Evolutionary conservation across 2,113 vertebrate species (phyloP).

Genomic region (cattle (Bos taurus)): DNA sequence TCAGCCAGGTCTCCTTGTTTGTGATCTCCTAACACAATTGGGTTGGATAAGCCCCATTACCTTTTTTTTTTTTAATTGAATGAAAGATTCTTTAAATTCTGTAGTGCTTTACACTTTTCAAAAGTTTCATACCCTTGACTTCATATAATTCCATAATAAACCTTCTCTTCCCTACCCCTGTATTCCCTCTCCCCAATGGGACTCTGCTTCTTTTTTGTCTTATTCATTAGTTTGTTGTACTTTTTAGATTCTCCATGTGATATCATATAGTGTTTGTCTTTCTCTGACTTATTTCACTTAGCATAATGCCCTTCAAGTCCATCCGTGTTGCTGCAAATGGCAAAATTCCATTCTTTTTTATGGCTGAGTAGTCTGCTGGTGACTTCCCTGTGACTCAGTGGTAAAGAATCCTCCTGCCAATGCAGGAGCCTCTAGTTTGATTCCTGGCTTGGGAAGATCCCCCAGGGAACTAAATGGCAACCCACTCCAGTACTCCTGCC

Average conservation of each 20-base stretch:
- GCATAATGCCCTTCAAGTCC: not conserved
- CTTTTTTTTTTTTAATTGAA: not conserved
- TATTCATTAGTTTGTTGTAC: not conserved
- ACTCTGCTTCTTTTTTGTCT: not conserved
- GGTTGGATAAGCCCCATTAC: not conserved
- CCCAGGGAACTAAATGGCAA: not conserved
- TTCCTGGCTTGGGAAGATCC: not conserved
- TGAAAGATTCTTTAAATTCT: not conserved
- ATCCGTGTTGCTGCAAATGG: not conserved
- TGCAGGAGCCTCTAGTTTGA: not conserved
- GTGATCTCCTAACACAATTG: not conserved
- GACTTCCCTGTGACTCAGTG: not conserved
- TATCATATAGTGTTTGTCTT: not conserved
- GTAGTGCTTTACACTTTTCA: not conserved
- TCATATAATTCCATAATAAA: not conserved
- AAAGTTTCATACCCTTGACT: not conserved
- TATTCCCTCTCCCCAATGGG: not conserved
- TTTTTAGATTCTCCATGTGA: not conserved
- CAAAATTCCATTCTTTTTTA: not conserved
- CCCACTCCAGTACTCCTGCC: not conserved
- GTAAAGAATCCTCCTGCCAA: not conserved
- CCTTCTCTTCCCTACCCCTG: not conserved
- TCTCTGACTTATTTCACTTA: not conserved
- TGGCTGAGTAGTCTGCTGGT: not conserved
- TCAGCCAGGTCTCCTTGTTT: not conserved